Conservation (phyloP, 2,113 vertebrate genomes). For the Amazona vittata region DNA sequence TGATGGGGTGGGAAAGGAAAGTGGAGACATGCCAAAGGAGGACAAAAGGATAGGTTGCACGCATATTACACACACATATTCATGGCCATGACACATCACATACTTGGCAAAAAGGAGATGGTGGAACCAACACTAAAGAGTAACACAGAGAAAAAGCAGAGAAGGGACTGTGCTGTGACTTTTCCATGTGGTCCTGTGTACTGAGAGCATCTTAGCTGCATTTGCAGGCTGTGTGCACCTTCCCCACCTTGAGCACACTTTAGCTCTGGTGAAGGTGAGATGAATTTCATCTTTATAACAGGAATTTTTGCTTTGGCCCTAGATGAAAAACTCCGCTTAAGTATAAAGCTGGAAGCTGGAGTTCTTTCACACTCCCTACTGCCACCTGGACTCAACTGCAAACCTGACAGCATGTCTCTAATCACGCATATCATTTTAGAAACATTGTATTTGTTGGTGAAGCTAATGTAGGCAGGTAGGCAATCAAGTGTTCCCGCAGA, state of each 20-base stretch:
- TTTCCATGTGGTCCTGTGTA: neutral
- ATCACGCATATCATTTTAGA: neutral
- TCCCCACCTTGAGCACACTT: neutral
- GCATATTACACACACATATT: neutral
- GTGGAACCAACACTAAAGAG: neutral
- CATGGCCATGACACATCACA: neutral
- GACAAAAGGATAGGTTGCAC: neutral
- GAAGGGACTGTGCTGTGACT: neutral
- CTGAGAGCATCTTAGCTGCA: neutral
- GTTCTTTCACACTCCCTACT: neutral
- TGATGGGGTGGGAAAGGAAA: neutral
- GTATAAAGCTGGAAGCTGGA: neutral
- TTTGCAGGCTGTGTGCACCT: neutral
- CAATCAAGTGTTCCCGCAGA: neutral
- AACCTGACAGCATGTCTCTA: neutral
- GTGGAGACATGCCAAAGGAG: neutral
- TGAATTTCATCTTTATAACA: neutral
- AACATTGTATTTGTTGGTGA: neutral
- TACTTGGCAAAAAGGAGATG: neutral
- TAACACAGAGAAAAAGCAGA: neutral
- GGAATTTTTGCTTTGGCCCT: neutral
- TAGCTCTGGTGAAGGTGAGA: neutral
- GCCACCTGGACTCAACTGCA: neutral
- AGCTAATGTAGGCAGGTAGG: neutral
- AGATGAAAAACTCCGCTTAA: neutral